These are phyloP conservation scores for Fukomys damarensis DNA, from an alignment of 2,113 vertebrate genomes.

Conservation along the genomic window DNA sequence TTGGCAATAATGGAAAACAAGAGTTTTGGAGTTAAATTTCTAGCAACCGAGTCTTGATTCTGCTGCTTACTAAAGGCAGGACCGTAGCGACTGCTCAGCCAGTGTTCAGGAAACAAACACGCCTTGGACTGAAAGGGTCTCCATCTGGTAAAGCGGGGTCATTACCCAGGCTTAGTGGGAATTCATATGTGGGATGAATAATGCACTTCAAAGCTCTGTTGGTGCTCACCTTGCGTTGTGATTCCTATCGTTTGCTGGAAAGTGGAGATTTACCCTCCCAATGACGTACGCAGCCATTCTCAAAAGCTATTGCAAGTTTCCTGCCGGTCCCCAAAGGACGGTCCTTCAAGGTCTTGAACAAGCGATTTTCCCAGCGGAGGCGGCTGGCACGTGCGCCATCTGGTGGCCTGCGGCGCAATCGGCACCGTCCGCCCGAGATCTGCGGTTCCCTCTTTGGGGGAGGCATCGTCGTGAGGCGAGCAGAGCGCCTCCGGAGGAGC, in stretches of 20 bases:
- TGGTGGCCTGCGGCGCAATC: constrained; percentile 35
- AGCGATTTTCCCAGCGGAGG: background rate
- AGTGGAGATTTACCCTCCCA: background rate
- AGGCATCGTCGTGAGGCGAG: background rate
- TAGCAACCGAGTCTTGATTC: background rate
- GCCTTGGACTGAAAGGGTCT: background rate
- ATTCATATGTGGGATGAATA: background rate
- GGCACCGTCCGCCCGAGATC: background rate
- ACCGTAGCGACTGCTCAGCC: background rate
- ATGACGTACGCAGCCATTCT: background rate
- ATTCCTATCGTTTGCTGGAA: background rate
- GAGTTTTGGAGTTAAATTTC: background rate
- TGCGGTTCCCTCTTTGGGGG: background rate
- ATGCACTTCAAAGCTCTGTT: background rate
- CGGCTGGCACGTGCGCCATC: background rate
- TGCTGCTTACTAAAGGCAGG: background rate
- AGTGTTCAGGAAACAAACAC: background rate
- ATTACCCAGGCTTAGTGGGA: background rate
- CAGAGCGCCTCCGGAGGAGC: background rate
- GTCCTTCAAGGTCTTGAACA: no score
- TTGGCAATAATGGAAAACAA: background rate
- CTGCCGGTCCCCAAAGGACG: no score
- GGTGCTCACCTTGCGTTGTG: no score
- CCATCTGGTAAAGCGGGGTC: background rate
- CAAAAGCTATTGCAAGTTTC: background rate